phyloP scores from a whole-genome alignment of 2,888 invertebrate species.

The Drosophila gaucha region DNA sequence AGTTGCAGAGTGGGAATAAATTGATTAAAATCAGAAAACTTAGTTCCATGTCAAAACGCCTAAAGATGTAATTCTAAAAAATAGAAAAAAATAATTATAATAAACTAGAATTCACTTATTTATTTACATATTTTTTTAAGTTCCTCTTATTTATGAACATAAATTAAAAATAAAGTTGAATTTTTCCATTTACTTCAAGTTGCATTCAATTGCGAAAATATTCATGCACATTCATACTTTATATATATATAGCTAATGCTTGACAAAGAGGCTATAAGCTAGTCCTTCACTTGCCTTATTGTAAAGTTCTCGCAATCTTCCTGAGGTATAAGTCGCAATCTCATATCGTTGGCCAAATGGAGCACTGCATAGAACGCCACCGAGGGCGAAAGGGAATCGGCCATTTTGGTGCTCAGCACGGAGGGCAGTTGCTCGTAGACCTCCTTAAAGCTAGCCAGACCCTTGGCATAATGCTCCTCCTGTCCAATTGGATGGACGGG shows the following conservation, averaged over 20 bases:
- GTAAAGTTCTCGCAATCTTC: slow-evolving; percentile 86
- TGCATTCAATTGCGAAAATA: no score
- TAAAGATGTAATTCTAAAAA: no score
- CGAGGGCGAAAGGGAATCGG: slow-evolving; percentile 90
- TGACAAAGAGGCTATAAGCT: slow-evolving; percentile 9
- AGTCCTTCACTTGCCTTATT: slow-evolving; percentile 80
- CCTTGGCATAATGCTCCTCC: slow-evolving; percentile 82
- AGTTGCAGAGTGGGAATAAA: no score
- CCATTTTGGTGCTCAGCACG: slow-evolving; percentile 87
- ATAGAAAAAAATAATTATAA: no score
- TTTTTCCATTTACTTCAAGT: no score
- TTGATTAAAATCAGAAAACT: no score
- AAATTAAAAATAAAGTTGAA: no score
- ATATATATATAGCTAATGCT: neutral
- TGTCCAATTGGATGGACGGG: slow-evolving; percentile 61
- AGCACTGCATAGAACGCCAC: slow-evolving; percentile 92
- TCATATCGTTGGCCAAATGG: slow-evolving; percentile 93
- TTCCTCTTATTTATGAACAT: no score
- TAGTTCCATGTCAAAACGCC: no score
- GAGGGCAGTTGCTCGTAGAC: slow-evolving; percentile 87
- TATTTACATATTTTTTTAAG: no score
- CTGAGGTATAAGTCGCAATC: slow-evolving; percentile 86
- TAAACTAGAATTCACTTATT: no score
- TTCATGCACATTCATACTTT: neutral
- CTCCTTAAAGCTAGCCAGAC: slow-evolving; percentile 86